Base-by-base conservation (phyloP, 1,140 invertebrate species). In the Samia ricini region DNA sequence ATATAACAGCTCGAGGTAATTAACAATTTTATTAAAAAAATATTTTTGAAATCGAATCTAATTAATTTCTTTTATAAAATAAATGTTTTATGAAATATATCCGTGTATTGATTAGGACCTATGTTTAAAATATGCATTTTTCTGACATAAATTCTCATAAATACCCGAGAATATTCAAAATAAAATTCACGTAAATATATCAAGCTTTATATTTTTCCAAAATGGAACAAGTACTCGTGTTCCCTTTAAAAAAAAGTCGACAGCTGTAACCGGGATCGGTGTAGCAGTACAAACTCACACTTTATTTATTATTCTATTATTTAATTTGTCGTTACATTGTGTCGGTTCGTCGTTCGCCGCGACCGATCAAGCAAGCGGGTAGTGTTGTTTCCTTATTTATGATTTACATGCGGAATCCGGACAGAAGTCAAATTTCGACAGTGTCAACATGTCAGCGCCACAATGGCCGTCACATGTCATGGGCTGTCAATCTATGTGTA, bases 281-380 rank as follows among this genome's bases (percentile, higher is more conserved):
- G 61, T 48, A 50, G 50, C 58, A 56, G 63, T 63, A 56, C 36
- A 64, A 66, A 71, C 68, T 69, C 74, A 23, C 73, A 79, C 72
- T 79, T 81, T 84, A 82, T 79, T 81, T 84, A 82, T 86, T 83
- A 81, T 85, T 87, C 84, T 77, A 83, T 89, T 89, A 87, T 89
- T 89, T 86, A 88, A 90, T 88, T 86, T 90, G 82, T 90, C 74
- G 76, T 62, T 80, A 69, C 76, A 88, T 89, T 89, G 87, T 89
- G 71, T 52, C 52, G 33, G 36, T 42, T 42, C 33, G 56, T 4
- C 12, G 19, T 8, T 23, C 42, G 57, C 57, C 49, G 48, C 59
- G 63, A 67, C 64, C 4, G 4, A 26, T 8, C 33, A 10, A 71
- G 68, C 67, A 62, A 61, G 71, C 77, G 79, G 78, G 70, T 83